phyloP scores from a whole-genome alignment of 2,113 vertebrate genomes.

The Phalacrocorax pelagicus region DNA sequence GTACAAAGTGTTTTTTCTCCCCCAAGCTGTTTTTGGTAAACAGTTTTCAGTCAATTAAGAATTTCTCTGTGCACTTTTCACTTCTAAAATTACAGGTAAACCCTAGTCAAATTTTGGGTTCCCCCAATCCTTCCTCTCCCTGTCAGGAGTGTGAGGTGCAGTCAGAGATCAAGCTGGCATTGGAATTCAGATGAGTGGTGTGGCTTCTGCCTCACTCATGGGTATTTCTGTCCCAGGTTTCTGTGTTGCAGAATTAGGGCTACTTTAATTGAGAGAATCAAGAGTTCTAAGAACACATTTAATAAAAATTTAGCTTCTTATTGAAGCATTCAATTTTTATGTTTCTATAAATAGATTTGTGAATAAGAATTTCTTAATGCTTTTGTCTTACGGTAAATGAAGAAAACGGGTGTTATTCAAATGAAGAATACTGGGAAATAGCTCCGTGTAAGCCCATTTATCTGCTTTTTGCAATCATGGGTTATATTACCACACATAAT shows the following conservation, averaged over 20 bases:
- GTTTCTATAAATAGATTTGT: background rate
- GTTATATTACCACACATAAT: background rate
- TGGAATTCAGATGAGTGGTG: background rate
- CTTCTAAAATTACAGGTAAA: background rate
- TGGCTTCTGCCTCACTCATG: background rate
- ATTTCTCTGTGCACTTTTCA: background rate
- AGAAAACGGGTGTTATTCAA: background rate
- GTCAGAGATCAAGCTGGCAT: background rate
- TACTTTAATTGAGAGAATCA: background rate
- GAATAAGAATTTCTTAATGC: background rate
- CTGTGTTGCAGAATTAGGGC: background rate
- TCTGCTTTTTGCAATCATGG: background rate
- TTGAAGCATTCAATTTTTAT: background rate
- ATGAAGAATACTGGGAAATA: background rate
- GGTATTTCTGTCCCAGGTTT: background rate
- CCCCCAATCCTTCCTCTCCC: background rate
- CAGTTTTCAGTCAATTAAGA: background rate
- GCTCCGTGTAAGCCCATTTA: background rate
- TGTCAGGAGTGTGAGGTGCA: background rate
- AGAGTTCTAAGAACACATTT: background rate
- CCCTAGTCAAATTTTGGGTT: background rate
- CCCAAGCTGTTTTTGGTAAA: background rate
- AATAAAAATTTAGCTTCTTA: background rate
- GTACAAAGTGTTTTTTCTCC: background rate
- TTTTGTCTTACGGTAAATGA: background rate